Evolutionary conservation across 2,888 invertebrate genomes (phyloP).

Genomic region (Graphium colonna): DNA sequence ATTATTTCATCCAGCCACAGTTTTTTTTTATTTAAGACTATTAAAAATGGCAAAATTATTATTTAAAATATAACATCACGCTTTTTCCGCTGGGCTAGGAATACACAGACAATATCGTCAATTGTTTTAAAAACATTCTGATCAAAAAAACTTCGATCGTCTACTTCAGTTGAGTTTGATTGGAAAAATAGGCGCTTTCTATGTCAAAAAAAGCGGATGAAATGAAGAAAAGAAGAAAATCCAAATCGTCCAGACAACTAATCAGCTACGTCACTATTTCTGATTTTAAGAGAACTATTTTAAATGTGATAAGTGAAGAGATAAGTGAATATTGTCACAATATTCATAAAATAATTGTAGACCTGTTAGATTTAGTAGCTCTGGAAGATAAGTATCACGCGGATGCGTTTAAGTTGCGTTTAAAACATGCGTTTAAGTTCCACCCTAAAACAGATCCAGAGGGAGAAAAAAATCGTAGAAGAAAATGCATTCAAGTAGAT

Average conservation of each 20-base stretch:
- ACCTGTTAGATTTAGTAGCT: conserved; percentile 15
- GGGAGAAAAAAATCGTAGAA: conserved; percentile 14
- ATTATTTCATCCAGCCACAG: too few relatives aligned
- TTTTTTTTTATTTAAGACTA: too few relatives aligned
- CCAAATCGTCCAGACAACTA: neutral
- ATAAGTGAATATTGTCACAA: conserved; percentile 12
- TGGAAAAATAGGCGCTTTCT: conserved; percentile 5
- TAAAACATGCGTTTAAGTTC: neutral
- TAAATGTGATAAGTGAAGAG: conserved; percentile 7
- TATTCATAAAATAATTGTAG: conserved; percentile 18
- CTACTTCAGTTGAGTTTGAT: conserved; percentile 13
- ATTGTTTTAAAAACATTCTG: too few relatives aligned
- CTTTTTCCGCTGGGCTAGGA: too few relatives aligned
- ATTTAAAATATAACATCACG: too few relatives aligned
- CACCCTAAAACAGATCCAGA: neutral
- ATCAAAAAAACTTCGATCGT: conserved; percentile 28
- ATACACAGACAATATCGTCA: too few relatives aligned
- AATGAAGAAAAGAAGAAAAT: conserved; percentile 7
- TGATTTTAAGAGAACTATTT: conserved; percentile 11
- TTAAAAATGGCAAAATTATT: too few relatives aligned
- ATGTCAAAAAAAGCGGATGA: conserved; percentile 12
- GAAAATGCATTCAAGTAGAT: conserved; percentile 19
- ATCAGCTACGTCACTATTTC: conserved; percentile 1
- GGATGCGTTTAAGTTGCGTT: too few relatives aligned
- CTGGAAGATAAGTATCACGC: conserved; percentile 18